Percentiles rank a stretch among this genome's conserved stretches.
phyloP scores from a whole-genome alignment of 2,888 invertebrate genomes.

The Pardosa pseudoannulata region DNA sequence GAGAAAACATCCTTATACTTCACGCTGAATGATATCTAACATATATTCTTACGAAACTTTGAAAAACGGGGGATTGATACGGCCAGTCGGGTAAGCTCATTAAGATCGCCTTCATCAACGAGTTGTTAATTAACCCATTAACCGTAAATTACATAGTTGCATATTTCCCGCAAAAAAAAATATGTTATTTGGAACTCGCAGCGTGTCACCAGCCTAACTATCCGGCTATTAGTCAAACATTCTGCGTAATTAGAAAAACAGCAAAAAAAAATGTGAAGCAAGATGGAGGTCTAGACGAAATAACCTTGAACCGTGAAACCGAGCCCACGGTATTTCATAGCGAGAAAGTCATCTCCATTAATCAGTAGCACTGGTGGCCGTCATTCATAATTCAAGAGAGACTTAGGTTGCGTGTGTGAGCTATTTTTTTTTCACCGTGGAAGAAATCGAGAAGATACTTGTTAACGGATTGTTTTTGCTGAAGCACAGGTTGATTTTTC shows the following conservation, averaged over 20 bases:
- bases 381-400: slow-evolving; percentile 65
- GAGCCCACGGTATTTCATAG: slow-evolving; percentile 30
- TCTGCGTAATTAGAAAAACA: background rate
- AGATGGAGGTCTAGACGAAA: slow-evolving; percentile 16
- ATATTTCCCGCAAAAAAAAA: background rate
- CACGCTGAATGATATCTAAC: too few relatives aligned
- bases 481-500: background rate
- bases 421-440: background rate
- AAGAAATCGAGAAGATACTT: background rate
- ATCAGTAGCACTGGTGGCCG: slow-evolving; percentile 38
- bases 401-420: slow-evolving; percentile 16
- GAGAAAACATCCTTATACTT: too few relatives aligned
- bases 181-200: background rate
- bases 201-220: background rate
- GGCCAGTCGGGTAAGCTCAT: too few relatives aligned
- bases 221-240: background rate
- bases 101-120: too few relatives aligned
- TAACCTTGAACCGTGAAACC: slow-evolving; percentile 53
- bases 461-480: background rate
- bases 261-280: background rate
- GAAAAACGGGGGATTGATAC: too few relatives aligned
- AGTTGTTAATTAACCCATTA: background rate
- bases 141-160: background rate
- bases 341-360: slow-evolving; percentile 40
- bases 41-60: too few relatives aligned